Percentiles rank a stretch among this genome's conserved stretches.
phyloP scores from a whole-genome alignment of 2,888 invertebrate species.

The Escarpia spicata region DNA sequence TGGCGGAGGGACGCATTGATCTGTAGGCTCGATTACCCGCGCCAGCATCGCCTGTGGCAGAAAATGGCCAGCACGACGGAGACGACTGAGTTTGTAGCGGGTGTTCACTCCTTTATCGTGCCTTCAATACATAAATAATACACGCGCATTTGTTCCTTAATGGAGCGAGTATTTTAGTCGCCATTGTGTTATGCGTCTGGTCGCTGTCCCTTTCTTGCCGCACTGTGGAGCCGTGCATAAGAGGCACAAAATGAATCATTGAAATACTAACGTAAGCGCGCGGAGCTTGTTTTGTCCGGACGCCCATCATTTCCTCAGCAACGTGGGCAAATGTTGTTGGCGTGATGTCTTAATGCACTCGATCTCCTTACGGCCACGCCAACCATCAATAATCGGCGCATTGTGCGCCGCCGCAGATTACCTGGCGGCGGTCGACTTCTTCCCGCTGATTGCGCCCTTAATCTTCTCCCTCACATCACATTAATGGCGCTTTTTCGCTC shows the following conservation, averaged over 20 bases:
- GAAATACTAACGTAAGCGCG: not conserved
- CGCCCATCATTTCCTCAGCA: constrained; percentile 4
- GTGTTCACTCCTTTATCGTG: constrained; percentile 6
- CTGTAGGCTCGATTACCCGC: not conserved
- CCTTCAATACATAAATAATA: constrained; percentile 16
- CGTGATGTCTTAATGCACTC: constrained; percentile 16
- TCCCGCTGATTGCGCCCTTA: constrained; percentile 1
- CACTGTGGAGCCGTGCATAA: not conserved
- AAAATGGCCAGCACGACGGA: not conserved
- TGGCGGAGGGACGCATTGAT: not conserved
- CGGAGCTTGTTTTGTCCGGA: not conserved
- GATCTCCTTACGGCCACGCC: constrained; percentile 16
- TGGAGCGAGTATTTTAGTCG: not conserved
- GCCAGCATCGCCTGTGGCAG: not conserved
- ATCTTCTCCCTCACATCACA: constrained; percentile 3
- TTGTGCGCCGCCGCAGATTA: constrained; percentile 7
- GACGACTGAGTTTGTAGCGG: not conserved
- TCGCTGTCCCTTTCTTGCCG: constrained; percentile 12
- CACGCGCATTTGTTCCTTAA: not conserved
- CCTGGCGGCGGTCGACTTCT: constrained; percentile 12
- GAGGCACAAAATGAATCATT: not conserved
- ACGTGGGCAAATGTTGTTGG: not conserved
- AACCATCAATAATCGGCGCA: not conserved
- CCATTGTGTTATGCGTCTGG: not conserved
- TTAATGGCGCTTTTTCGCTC: constrained; percentile 16